These are phyloP conservation scores for Anguilla pacifica DNA, from an alignment of 2,797 vertebrate genomes.

Conservation along the genomic window DNA sequence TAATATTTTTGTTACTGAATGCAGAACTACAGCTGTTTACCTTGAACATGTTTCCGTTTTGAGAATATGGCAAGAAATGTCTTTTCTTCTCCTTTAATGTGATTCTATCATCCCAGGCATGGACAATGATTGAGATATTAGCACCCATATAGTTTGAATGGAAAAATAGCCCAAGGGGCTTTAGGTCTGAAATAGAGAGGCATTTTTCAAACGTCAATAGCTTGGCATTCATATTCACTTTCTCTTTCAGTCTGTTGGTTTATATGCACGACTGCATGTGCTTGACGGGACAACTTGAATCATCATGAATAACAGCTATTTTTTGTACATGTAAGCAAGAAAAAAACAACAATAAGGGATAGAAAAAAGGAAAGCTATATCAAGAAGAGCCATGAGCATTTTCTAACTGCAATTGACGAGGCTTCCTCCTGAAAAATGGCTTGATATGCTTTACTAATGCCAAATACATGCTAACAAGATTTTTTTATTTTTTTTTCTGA, in stretches of 20 bases:
- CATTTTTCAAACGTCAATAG: slow-evolving; percentile 1
- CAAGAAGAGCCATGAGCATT: too few relatives aligned
- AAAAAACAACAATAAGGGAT: background rate
- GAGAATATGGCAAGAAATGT: background rate
- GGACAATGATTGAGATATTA: background rate
- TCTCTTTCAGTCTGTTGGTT: background rate
- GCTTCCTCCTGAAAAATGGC: too few relatives aligned
- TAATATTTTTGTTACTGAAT: background rate
- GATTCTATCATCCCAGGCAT: background rate
- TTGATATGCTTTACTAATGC: too few relatives aligned
- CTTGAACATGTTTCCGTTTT: background rate
- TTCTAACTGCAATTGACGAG: too few relatives aligned
- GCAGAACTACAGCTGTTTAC: background rate
- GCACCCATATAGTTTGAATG: background rate
- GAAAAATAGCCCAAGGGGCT: background rate
- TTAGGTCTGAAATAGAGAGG: background rate
- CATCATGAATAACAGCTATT: too few relatives aligned
- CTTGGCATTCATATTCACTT: background rate
- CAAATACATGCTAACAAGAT: too few relatives aligned
- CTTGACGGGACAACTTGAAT: background rate
- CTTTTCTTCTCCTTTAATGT: background rate
- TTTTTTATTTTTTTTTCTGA: too few relatives aligned
- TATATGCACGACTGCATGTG: background rate
- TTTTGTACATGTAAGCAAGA: background rate
- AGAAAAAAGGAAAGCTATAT: too few relatives aligned